Conservation (phyloP, 2,888 invertebrate genomes). For the Mamestra brassicae region DNA sequence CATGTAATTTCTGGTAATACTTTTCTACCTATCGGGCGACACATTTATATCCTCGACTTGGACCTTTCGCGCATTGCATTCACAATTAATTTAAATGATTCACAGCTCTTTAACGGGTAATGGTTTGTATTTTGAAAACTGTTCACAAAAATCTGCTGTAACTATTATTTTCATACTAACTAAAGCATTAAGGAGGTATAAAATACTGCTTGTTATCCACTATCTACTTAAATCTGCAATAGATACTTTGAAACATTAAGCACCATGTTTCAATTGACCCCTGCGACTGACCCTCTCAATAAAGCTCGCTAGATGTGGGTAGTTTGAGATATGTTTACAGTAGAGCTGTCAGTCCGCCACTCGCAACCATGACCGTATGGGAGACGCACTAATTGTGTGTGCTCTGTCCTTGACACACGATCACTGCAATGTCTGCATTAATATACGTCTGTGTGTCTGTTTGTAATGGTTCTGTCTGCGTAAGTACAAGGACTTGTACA, state of each 20-base stretch:
- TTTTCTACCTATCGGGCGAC: background rate
- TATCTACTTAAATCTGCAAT: background rate
- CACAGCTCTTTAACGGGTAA: conserved; percentile 8
- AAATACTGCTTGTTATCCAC: background rate
- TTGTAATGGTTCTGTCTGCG: conserved; percentile 25
- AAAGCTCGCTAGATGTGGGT: conserved; percentile 28
- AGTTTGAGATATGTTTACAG: conserved; percentile 35
- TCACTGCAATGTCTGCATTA: conserved; percentile 30
- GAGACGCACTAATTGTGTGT: conserved; percentile 53
- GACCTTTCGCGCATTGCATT: background rate
- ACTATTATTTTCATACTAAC: background rate
- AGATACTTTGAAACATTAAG: conserved; percentile 8
- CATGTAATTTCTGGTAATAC: too few species aligned
- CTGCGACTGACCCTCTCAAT: conserved; percentile 10
- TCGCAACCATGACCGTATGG: conserved; percentile 23
- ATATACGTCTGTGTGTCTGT: conserved; percentile 30
- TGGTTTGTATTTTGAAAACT: conserved; percentile 3
- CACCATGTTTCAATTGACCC: conserved; percentile 5
- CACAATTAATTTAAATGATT: background rate
- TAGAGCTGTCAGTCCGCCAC: conserved; percentile 37
- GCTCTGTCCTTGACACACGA: conserved; percentile 49
- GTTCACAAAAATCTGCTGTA: background rate
- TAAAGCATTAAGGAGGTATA: background rate
- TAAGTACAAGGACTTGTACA: background rate
- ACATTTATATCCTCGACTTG: background rate